Conservation (phyloP, 2,113 vertebrate species). For the Cyrtonyx montezumae region DNA sequence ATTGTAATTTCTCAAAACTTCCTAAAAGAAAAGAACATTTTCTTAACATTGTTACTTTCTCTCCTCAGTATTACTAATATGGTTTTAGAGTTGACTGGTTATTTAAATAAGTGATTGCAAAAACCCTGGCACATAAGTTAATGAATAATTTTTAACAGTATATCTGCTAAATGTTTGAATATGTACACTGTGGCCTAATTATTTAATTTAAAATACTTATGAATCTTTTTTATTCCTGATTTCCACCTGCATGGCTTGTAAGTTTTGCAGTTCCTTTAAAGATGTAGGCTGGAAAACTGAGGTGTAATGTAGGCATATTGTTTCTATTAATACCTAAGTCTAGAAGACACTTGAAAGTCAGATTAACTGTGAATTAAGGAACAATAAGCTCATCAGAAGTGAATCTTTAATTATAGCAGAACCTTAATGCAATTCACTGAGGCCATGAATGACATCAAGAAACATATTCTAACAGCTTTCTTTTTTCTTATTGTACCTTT, state of each 20-base stretch:
- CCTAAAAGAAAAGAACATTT: not conserved
- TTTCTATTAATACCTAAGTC: slow-evolving; percentile 68
- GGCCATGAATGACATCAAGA: slow-evolving; percentile 58
- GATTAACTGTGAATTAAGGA: slow-evolving; percentile 72
- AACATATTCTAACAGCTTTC: slow-evolving; percentile 17
- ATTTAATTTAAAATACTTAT: slow-evolving; percentile 73
- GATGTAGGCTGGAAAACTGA: slow-evolving; percentile 68
- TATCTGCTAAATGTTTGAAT: slow-evolving; percentile 57
- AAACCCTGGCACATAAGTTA: slow-evolving; percentile 38
- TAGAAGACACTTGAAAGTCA: slow-evolving; percentile 68
- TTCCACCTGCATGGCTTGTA: slow-evolving; percentile 61
- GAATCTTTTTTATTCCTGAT: slow-evolving; percentile 69
- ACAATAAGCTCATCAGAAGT: slow-evolving; percentile 73
- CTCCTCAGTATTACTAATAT: not conserved
- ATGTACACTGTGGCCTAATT: slow-evolving; percentile 34
- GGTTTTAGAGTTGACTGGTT: slow-evolving; percentile 44
- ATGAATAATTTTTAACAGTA: slow-evolving; percentile 34
- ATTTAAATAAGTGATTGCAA: slow-evolving; percentile 41
- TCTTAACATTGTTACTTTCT: not conserved
- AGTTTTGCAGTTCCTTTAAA: slow-evolving; percentile 64
- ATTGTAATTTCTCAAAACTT: not conserved
- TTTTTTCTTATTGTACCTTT: slow-evolving; percentile 37
- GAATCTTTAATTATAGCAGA: slow-evolving; percentile 75
- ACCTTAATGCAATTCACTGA: slow-evolving; percentile 58
- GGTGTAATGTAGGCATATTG: slow-evolving; percentile 63